phyloP scores from a whole-genome alignment of 2,797 vertebrate species.

The Oryzias sinensis region DNA sequence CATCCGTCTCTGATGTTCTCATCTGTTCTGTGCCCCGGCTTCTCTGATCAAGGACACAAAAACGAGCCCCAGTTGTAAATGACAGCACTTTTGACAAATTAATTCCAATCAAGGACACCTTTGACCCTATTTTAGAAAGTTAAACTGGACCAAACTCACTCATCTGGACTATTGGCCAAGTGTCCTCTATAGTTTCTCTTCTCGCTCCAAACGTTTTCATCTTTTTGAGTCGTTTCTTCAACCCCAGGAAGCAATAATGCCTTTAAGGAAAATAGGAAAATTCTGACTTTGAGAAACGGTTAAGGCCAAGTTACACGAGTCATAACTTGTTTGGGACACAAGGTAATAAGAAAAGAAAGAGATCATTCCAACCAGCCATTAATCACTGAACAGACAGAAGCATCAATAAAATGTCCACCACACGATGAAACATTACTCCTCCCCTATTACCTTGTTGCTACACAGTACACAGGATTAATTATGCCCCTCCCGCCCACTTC shows the following conservation, averaged over 20 bases:
- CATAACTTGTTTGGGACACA: slow-evolving; percentile 1
- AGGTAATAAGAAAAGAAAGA: not conserved
- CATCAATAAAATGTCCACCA: slow-evolving; percentile 27
- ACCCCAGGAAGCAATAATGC: not conserved
- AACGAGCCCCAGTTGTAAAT: slow-evolving; percentile 29
- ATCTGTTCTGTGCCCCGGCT: slow-evolving; percentile 20
- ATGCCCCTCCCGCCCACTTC: slow-evolving; percentile 18
- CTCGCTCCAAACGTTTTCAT: too few species aligned
- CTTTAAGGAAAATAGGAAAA: not conserved
- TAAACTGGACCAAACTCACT: slow-evolving; percentile 1
- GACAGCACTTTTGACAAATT: slow-evolving; percentile 2
- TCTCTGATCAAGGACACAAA: slow-evolving; percentile 37
- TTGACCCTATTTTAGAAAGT: slow-evolving; percentile 9
- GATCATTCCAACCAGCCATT: slow-evolving; percentile 15
- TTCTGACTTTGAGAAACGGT: slow-evolving; percentile 3
- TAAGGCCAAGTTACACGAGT: slow-evolving; percentile 2
- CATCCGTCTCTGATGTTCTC: slow-evolving; percentile 15
- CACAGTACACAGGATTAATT: slow-evolving; percentile 43
- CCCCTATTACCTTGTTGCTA: slow-evolving; percentile 26
- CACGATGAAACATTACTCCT: slow-evolving; percentile 41
- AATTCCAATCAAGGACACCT: slow-evolving; percentile 8
- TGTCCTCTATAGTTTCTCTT: too few species aligned
- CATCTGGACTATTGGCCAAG: not conserved
- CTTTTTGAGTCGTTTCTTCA: not conserved
- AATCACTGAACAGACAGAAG: slow-evolving; percentile 48